A percentile compares a stretch with the other conserved stretches of the same genome.
phyloP scores from a whole-genome alignment of 2,113 vertebrate genomes.

The Lophius piscatorius region DNA sequence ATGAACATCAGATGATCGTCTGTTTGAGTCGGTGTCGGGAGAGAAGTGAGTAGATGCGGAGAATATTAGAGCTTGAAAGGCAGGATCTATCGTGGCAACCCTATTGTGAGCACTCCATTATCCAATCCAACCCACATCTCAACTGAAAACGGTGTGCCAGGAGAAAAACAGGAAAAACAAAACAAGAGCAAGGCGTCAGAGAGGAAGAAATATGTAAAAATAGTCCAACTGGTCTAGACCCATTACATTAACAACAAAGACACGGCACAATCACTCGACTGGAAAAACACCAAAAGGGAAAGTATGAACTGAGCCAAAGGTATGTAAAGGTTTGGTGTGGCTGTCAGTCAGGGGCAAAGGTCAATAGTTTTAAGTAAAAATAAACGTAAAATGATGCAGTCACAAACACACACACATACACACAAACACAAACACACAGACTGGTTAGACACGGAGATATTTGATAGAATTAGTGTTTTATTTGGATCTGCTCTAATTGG shows the following conservation, averaged over 20 bases:
- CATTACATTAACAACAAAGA: slow-evolving; percentile 69
- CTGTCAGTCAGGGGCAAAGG: slow-evolving; percentile 81
- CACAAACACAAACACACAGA: not conserved
- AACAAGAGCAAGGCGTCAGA: slow-evolving; percentile 85
- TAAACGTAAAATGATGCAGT: slow-evolving; percentile 69
- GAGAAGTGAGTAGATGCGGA: slow-evolving; percentile 10
- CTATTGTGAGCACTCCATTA: slow-evolving; percentile 96
- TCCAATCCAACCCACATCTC: slow-evolving; percentile 91
- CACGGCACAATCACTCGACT: slow-evolving; percentile 89
- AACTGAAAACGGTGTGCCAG: slow-evolving; percentile 81
- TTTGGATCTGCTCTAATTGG: not conserved
- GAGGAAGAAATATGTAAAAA: slow-evolving; percentile 36
- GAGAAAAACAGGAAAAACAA: slow-evolving; percentile 56
- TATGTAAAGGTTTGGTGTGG: slow-evolving; percentile 81
- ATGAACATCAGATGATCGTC: slow-evolving; percentile 10
- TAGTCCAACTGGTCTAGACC: slow-evolving; percentile 32
- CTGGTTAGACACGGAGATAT: not conserved
- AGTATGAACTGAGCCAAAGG: slow-evolving; percentile 63
- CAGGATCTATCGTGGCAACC: slow-evolving; percentile 93
- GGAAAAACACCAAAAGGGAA: slow-evolving; percentile 76
- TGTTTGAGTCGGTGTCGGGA: slow-evolving; percentile 24
- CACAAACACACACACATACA: slow-evolving; percentile 32
- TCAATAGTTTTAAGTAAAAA: slow-evolving; percentile 84
- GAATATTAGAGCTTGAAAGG: slow-evolving; percentile 33
- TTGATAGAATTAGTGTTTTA: slow-evolving; percentile 10